Conservation (phyloP, 2,797 vertebrate genomes). For the Euphonia xanthogaster region DNA sequence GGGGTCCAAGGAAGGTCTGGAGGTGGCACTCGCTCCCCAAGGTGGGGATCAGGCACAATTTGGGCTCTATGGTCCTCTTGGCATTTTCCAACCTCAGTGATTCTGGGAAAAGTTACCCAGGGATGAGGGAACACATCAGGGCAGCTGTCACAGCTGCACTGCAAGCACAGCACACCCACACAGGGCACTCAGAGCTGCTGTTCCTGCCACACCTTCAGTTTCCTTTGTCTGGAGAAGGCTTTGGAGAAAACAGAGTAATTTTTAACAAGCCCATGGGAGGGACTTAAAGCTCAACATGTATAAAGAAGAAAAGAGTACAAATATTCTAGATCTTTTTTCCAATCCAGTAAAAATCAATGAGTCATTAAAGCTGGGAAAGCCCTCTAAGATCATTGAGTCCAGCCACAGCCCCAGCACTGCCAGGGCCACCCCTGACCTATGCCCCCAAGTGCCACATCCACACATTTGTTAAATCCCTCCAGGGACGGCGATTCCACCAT, state of each 20-base stretch:
- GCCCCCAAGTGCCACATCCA: background rate
- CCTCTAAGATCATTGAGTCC: background rate
- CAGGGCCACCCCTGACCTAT: background rate
- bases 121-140: background rate
- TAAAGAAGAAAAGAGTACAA: background rate
- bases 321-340: background rate
- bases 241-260: background rate
- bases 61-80: accelerated
- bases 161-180: background rate
- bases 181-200: too few relatives aligned
- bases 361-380: background rate
- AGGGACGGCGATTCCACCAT: background rate
- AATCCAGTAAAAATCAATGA: background rate
- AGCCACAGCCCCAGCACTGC: background rate
- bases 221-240: background rate
- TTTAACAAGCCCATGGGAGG: background rate
- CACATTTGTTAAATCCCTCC: background rate
- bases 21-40: accelerated
- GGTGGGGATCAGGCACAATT: accelerated
- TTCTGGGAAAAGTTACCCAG: too few relatives aligned
- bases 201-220: background rate
- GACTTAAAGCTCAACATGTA: background rate
- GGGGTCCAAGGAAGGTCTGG: accelerated
- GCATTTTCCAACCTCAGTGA: background rate
- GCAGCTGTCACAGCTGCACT: accelerated